Evolutionary conservation across 1,140 invertebrate species (phyloP), one percentile per base, ranked within the genome.

Genomic region (Cotesia vestalis): DNA sequence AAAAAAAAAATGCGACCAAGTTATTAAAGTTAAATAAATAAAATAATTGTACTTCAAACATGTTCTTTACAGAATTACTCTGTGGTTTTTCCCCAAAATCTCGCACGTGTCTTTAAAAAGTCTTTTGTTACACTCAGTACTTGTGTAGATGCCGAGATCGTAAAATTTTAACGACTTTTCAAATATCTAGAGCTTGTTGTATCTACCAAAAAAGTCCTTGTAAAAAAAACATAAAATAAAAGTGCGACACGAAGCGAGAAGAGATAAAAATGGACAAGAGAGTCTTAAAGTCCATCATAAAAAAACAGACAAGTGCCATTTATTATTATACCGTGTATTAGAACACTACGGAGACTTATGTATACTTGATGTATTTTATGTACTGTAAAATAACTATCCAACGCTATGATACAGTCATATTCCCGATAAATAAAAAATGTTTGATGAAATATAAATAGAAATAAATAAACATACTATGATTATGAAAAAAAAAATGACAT

Each of bases 151-250:
- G 6, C 8, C 52, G 38, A 57, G 51, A 61, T 69, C 67, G 66
- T 69, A 64, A 73, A 73, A 73, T 51, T 73, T 69, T 69, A 73
- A 73, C 67, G 72, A 73, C 72, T 55, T 73, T 73, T 57, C 14
- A 60, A 68, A 38, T n/a, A 61, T 61, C 34, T 40, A 66, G 27
- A n/a, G 27, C 52, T 60, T 57, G 14, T 40, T 59, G 66, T 38
- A 27, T 51, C 36, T n/a, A 14, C 12, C 12, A 4, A 61, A 34
- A 59, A 68, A 68, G n/a, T 14, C 3, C 4, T 11, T 34, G 38
- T 17, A 34, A 34, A 11, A 51, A 40, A 9, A 46, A 46, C 6
- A 46, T 46, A 46, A 46, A 46, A 46, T 46, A 46, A 46, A 46
- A 46, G 40, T 46, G 11, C 6, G 40, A 46, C 40, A 46, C 6